A percentile compares a stretch with the other conserved stretches of the same genome.
These are phyloP conservation scores for Amphipyra berbera DNA, from an alignment of 2,888 invertebrate genomes.

Conservation along the genomic window DNA sequence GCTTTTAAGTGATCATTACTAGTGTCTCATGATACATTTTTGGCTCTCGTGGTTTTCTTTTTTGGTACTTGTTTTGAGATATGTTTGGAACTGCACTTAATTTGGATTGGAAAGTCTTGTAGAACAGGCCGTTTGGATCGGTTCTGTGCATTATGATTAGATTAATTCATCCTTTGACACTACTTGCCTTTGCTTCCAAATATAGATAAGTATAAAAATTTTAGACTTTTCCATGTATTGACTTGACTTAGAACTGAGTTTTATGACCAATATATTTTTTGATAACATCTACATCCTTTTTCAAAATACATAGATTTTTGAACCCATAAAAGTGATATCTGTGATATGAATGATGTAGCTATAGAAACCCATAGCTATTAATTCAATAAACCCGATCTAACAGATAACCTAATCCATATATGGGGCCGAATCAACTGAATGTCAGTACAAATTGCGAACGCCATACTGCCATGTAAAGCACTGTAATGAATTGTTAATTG, in stretches of 20 bases:
- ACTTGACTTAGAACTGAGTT: constrained; percentile 11
- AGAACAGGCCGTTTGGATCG: constrained; percentile 10
- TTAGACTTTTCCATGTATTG: background rate
- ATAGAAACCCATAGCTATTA: constrained; percentile 16
- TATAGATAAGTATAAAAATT: too few relatives aligned
- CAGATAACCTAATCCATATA: constrained; percentile 50
- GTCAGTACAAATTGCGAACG: constrained; percentile 54
- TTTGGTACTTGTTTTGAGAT: constrained; percentile 28
- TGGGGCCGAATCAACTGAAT: constrained; percentile 48
- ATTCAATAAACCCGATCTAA: constrained; percentile 46
- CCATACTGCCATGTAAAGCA: constrained; percentile 59
- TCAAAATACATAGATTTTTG: constrained; percentile 16
- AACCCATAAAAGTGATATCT: constrained; percentile 9
- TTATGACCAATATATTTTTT: constrained; percentile 19
- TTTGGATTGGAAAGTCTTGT: constrained; percentile 9
- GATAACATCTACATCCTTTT: constrained; percentile 20
- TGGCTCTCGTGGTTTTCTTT: constrained; percentile 18
- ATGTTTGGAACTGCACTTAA: constrained; percentile 33
- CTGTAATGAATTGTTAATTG: constrained; percentile 59
- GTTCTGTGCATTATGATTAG: background rate
- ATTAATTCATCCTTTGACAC: background rate
- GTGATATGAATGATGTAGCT: constrained; percentile 32
- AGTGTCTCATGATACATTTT: constrained; percentile 44
- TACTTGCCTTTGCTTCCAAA: too few relatives aligned
- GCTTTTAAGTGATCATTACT: constrained; percentile 53